Conservation (phyloP, 37 sponge, comb jelly and placozoan genomes). For the Spongilla lacustris region DNA sequence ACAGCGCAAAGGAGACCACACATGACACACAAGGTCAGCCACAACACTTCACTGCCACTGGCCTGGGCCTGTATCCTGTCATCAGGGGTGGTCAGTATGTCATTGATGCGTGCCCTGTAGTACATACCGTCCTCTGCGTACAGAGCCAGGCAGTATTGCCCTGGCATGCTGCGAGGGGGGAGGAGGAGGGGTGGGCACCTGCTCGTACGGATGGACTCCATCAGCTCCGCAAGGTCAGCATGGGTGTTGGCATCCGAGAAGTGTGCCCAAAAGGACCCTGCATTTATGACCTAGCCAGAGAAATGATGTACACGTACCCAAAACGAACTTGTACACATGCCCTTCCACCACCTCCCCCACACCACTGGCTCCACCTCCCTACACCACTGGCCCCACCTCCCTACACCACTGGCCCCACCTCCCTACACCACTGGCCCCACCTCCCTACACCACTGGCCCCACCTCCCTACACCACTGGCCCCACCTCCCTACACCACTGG, state of each 20-base stretch:
- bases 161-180: constrained; percentile 27
- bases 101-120: constrained; percentile 71
- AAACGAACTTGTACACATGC: too few species aligned
- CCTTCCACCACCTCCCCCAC: too few species aligned
- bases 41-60: not conserved
- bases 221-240: constrained; percentile 23
- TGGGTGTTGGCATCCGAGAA: constrained; percentile 13
- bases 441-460: too few species aligned
- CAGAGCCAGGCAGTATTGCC: constrained; percentile 74
- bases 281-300: constrained; percentile 55
- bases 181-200: constrained; percentile 24
- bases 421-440: too few species aligned
- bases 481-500: too few species aligned
- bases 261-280: constrained; percentile 92
- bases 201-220: constrained; percentile 41
- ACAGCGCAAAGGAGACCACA: not conserved
- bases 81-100: not conserved
- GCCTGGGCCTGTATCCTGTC: constrained; percentile 6
- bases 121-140: constrained; percentile 66
- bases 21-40: not conserved
- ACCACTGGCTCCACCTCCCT: not conserved
- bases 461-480: too few species aligned
- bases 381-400: too few species aligned
- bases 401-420: too few species aligned
- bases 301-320: too few species aligned